Conservation (phyloP, 1,140 invertebrate genomes). For the Adelges cooleyi region DNA sequence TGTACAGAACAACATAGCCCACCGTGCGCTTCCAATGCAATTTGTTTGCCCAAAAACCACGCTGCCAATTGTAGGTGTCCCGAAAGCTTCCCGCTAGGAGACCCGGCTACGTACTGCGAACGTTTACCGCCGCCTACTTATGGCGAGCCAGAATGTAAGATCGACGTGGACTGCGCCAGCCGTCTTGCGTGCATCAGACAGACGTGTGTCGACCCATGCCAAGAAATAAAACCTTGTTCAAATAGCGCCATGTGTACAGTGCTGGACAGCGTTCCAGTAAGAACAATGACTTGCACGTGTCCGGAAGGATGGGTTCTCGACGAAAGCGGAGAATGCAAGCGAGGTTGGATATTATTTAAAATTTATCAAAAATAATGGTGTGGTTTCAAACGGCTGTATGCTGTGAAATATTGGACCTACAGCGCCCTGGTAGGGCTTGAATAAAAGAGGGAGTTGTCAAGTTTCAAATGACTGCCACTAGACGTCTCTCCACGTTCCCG, state of each 20-base stretch:
- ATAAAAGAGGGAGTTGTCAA: neutral
- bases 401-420: too few relatives aligned
- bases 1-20: conserved; percentile 49
- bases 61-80: conserved; percentile 63
- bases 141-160: conserved; percentile 57
- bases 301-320: conserved; percentile 70
- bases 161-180: conserved; percentile 67
- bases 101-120: conserved; percentile 65
- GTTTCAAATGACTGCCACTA: too few relatives aligned
- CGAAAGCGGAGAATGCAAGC: conserved; percentile 58
- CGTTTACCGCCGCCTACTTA: conserved; percentile 38
- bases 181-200: conserved; percentile 66
- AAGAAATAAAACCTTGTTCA: conserved; percentile 57
- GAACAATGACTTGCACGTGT: conserved; percentile 74
- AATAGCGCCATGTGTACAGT: conserved; percentile 61
- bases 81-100: conserved; percentile 56
- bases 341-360: conserved; percentile 37
- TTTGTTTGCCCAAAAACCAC: conserved; percentile 66
- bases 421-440: too few relatives aligned
- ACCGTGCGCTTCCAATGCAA: conserved; percentile 52
- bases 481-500: too few relatives aligned
- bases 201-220: conserved; percentile 65
- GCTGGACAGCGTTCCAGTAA: conserved; percentile 64
- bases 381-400: neutral
- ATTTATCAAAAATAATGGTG: neutral